phyloP scores from a whole-genome alignment of 2,113 vertebrate genomes.

The Otolemur garnettii region DNA sequence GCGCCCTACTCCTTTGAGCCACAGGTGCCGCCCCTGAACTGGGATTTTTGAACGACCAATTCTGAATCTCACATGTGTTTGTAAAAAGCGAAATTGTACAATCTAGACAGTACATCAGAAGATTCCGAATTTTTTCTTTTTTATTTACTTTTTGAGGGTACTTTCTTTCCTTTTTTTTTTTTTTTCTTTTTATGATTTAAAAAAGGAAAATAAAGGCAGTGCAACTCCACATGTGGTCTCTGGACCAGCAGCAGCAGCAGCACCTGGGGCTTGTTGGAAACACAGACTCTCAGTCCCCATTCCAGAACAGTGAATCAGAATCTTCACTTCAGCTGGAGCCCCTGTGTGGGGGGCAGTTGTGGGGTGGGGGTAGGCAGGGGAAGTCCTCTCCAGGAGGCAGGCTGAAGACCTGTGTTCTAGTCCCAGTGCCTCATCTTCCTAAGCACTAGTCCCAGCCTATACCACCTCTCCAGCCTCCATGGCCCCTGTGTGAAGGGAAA shows the following conservation, averaged over 20 bases:
- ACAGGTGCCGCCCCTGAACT: neutral
- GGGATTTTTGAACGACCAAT: neutral
- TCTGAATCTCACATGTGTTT: conserved; percentile 9
- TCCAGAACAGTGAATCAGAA: neutral
- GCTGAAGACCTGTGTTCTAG: neutral
- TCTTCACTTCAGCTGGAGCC: neutral
- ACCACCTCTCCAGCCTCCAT: neutral
- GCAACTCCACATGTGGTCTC: neutral
- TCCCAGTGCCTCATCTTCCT: rapidly evolving
- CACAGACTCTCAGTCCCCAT: neutral
- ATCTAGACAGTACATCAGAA: neutral
- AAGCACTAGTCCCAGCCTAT: rapidly evolving
- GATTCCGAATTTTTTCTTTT: neutral
- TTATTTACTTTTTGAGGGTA: neutral
- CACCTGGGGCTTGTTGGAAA: neutral
- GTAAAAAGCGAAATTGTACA: neutral
- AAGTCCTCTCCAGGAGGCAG: too few species aligned
- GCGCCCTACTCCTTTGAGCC: too few species aligned
- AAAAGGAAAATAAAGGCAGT: neutral
- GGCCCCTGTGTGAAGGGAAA: neutral
- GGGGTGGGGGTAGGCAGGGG: too few species aligned
- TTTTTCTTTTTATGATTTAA: neutral
- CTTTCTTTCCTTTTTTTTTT: neutral
- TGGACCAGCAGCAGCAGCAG: neutral
- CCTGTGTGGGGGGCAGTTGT: rapidly evolving